phyloP scores from a whole-genome alignment of 2,797 vertebrate genomes.

The Anguilla obscura region DNA sequence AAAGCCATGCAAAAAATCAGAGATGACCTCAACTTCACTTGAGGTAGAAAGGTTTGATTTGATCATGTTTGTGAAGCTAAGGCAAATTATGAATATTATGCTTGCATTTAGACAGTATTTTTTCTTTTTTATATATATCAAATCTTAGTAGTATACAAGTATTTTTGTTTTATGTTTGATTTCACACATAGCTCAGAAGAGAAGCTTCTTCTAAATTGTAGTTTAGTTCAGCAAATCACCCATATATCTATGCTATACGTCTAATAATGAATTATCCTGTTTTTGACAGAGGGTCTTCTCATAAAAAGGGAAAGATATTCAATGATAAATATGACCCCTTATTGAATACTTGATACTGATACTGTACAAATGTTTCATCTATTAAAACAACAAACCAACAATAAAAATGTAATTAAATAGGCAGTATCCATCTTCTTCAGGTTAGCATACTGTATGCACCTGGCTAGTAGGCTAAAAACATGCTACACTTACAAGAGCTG shows the following conservation, averaged over 20 bases:
- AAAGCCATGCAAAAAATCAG: conserved; percentile 4
- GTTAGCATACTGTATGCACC: background rate
- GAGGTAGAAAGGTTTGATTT: background rate
- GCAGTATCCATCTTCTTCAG: background rate
- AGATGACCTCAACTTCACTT: background rate
- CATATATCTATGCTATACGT: background rate
- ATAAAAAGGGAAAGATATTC: background rate
- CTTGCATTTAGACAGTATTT: conserved; percentile 17
- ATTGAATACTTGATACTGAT: background rate
- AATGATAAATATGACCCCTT: background rate
- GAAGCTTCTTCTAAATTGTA: background rate
- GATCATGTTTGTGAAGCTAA: conserved; percentile 4
- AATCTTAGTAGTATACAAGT: background rate
- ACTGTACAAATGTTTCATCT: background rate
- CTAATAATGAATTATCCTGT: background rate
- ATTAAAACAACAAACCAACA: background rate
- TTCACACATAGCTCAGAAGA: background rate
- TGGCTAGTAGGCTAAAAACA: background rate
- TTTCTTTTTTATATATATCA: background rate
- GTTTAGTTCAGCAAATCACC: background rate
- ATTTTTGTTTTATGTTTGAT: background rate
- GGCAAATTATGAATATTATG: conserved; percentile 1
- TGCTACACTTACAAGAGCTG: background rate
- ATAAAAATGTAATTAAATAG: background rate
- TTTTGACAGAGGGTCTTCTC: background rate